Percentiles rank a stretch among this genome's conserved stretches.
phyloP scores from a whole-genome alignment of 2,888 invertebrate genomes.

The Trileptium ribeirensis region DNA sequence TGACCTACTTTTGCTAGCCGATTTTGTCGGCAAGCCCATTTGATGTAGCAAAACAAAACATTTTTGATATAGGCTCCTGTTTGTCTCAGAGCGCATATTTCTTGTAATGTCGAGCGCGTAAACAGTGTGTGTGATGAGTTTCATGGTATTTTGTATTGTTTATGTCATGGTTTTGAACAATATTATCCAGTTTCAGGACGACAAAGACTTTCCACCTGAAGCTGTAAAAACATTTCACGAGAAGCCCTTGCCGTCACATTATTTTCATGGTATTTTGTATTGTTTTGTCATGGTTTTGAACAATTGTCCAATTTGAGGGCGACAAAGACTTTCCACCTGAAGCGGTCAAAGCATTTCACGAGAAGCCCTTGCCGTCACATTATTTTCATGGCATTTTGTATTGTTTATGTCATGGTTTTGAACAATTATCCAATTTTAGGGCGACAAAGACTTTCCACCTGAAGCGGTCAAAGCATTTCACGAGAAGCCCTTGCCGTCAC shows the following conservation, averaged over 20 bases:
- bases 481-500: conserved; percentile 68
- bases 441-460: conserved; percentile 77
- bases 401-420: neutral
- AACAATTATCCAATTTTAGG: conserved; percentile 51
- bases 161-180: neutral
- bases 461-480: conserved; percentile 76
- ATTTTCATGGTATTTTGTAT: neutral
- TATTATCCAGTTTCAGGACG: conserved; percentile 58
- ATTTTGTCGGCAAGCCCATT: too few species aligned
- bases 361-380: neutral
- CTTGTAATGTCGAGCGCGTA: too few species aligned
- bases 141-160: neutral
- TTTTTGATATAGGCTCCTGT: too few species aligned
- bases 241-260: conserved; percentile 64
- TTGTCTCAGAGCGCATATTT: too few species aligned
- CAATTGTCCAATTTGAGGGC: conserved; percentile 55
- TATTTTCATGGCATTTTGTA: neutral
- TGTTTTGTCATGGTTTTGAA: neutral
- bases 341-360: conserved; percentile 61
- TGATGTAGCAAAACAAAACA: too few species aligned
- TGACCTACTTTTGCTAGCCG: too few species aligned
- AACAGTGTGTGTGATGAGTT: too few species aligned
- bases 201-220: conserved; percentile 78
- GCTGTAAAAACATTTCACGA: conserved; percentile 75
- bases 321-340: conserved; percentile 80